These are phyloP conservation scores for Bos indicus DNA, from an alignment of 2,113 vertebrate species.

Conservation along the genomic window DNA sequence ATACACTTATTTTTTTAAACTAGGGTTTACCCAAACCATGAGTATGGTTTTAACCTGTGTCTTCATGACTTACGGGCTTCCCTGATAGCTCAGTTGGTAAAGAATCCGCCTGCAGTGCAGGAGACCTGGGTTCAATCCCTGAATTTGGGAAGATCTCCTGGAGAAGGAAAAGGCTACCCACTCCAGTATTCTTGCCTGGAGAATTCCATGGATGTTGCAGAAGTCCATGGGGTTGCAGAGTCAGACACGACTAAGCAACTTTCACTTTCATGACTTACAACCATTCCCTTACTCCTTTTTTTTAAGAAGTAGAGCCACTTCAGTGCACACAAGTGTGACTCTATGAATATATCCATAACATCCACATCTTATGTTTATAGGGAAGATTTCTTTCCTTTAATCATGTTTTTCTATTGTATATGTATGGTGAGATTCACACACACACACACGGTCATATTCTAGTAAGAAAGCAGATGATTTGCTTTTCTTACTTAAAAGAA, in stretches of 20 bases:
- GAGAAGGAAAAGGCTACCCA: background rate
- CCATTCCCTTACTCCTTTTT: background rate
- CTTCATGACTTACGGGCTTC: background rate
- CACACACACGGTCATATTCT: background rate
- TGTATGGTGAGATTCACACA: background rate
- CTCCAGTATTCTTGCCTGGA: background rate
- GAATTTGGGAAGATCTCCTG: background rate
- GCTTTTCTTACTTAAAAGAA: background rate
- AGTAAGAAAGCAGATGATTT: background rate
- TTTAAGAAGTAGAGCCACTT: background rate
- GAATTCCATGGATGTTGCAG: too few relatives aligned
- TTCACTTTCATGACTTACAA: background rate
- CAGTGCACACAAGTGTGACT: accelerated
- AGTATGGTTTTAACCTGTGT: background rate
- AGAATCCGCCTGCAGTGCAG: background rate
- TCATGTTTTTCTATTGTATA: background rate
- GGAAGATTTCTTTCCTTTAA: background rate
- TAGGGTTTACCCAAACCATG: background rate
- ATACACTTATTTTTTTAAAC: background rate
- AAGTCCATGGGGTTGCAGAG: background rate
- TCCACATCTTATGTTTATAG: background rate
- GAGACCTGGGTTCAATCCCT: background rate
- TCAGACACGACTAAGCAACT: background rate
- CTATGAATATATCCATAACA: background rate
- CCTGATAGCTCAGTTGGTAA: background rate